These are phyloP conservation scores for Agrotis exclamationis DNA, from an alignment of 2,888 invertebrate species.

Conservation along the genomic window DNA sequence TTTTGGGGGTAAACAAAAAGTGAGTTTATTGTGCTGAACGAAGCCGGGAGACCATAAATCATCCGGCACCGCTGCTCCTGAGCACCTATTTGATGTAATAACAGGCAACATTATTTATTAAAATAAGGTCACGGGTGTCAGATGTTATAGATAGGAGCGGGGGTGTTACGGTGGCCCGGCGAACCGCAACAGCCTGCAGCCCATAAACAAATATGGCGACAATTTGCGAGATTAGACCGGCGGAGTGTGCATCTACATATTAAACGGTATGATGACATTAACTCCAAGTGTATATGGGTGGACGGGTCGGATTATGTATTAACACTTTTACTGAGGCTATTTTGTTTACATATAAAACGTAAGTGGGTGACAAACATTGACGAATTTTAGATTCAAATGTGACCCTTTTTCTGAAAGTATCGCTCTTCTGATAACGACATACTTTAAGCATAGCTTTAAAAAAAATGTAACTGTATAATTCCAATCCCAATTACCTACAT, in stretches of 20 bases:
- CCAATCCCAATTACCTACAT: constrained; percentile 1
- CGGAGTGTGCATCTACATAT: constrained; percentile 50
- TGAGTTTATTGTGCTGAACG: constrained; percentile 72
- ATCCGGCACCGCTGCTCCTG: constrained; percentile 78
- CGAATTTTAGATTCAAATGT: constrained; percentile 1
- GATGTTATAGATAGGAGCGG: constrained; percentile 67
- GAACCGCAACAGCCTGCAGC: constrained; percentile 49
- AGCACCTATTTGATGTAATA: constrained; percentile 84
- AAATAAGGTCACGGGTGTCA: constrained; percentile 72
- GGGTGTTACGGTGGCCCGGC: constrained; percentile 51
- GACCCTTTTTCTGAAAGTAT: constrained; percentile 9
- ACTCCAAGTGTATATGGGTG: constrained; percentile 26
- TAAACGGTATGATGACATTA: constrained; percentile 50
- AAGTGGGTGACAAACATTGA: constrained; percentile 26
- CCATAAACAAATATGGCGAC: constrained; percentile 57
- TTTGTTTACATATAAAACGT: constrained; percentile 38
- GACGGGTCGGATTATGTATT: constrained; percentile 24
- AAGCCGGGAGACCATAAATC: constrained; percentile 74
- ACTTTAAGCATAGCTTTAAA: not conserved
- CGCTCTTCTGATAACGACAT: not conserved
- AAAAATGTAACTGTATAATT: not conserved
- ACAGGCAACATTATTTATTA: constrained; percentile 80
- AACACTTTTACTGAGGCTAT: constrained; percentile 40
- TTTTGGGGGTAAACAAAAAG: constrained; percentile 70
- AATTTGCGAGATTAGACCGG: constrained; percentile 49